Evolutionary conservation across 2,797 vertebrate genomes (phyloP), one percentile per base, ranked within the genome.

Genomic region (Astyanax mexicanus): DNA sequence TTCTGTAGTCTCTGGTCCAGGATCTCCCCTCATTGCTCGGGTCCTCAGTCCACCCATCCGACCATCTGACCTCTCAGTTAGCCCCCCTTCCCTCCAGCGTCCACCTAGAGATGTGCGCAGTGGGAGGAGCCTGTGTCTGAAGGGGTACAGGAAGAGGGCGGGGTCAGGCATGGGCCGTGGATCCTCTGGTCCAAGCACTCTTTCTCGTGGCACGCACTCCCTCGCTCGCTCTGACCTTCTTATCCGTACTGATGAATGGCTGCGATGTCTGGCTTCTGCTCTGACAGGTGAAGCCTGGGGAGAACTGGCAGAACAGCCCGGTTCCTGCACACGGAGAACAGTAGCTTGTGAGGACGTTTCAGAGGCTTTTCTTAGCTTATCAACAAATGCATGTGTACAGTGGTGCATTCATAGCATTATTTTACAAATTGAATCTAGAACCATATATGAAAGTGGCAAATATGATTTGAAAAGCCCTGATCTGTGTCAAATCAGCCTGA

Each of bases 81-180:
- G 84, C 85, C 17, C 74, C 2, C 61, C 64, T 32, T 81, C 72
- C 13, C 78, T 64, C 70, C 73, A 80, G 61, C 62, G 79, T 21
- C 79, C 67, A 45, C 76, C 47, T 44, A 80, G 54, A 32, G 84
- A 80, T 54, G 75, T 88, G 69, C 82, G 89, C 82, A 86, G 83
- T 40, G 92, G 90, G 52, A 91, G 85, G 7, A 91, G 91, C 84
- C 92, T 89, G 25, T 92, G 93, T 64, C 92, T 90, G 0, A 94
- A 90, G 0, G 96, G 87, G 69, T 92, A 92, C 58, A 98, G 81
- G 86, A 98, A 98, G 51, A 98, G 94, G 25, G 96, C 94, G 0
- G 97, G 97, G 87, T 98, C 96, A 0, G 97, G 97, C 97, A 98
- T 98, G 27, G 95, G 74, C 9, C 91, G 91, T 2, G 93, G 87